Conservation (phyloP, 2,888 invertebrate genomes). For the Lasiommata megera region DNA sequence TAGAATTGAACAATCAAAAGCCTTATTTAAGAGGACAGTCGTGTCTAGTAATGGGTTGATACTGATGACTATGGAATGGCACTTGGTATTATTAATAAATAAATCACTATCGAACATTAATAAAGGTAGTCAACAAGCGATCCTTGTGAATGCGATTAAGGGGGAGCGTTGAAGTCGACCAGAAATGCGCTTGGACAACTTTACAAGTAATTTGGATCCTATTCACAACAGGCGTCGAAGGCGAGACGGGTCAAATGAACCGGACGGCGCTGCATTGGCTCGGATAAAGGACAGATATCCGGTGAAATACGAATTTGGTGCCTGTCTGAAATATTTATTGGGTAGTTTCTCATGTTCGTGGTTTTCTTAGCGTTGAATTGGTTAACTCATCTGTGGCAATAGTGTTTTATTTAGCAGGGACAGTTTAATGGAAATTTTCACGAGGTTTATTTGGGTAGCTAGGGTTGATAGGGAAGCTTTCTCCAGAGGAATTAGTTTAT, state of each 20-base stretch:
- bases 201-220: constrained; percentile 74
- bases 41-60: too few relatives aligned
- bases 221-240: constrained; percentile 58
- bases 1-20: too few relatives aligned
- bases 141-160: constrained; percentile 42
- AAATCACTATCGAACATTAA: background rate
- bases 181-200: constrained; percentile 56
- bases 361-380: constrained; percentile 10
- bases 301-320: constrained; percentile 15
- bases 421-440: background rate
- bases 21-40: too few relatives aligned
- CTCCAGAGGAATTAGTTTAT: too few relatives aligned
- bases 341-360: constrained; percentile 12
- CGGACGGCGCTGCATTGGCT: constrained; percentile 45
- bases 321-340: constrained; percentile 13
- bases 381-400: constrained; percentile 3
- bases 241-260: constrained; percentile 64
- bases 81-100: too few relatives aligned
- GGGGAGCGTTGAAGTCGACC: constrained; percentile 39
- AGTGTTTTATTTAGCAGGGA: background rate
- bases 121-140: constrained; percentile 32
- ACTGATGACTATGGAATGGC: too few relatives aligned
- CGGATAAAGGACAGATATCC: constrained; percentile 15
- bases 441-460: too few relatives aligned
- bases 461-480: too few relatives aligned